Evolutionary conservation across 2,797 vertebrate genomes (phyloP), one percentile per base, ranked within the genome.

Genomic region (Hapalemur alaotrensis): DNA sequence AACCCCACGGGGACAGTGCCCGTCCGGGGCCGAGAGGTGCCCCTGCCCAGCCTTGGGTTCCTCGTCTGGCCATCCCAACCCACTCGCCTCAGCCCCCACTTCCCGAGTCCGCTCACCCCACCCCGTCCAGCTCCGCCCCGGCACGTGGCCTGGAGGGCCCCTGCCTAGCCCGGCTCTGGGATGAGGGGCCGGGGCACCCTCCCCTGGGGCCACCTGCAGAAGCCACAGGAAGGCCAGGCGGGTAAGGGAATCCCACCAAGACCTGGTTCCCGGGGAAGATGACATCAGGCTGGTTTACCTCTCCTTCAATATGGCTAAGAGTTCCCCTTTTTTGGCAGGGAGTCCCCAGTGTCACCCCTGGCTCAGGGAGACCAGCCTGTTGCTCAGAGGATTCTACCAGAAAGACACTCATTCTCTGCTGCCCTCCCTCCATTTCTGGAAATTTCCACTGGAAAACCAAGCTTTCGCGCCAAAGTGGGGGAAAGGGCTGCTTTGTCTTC

Each of bases 21-120:
- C 20, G 7, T 38, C 54, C 2, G 2, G 12, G 23, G 30, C 76
- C 0, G 3, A 15, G 22, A 2, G 1, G 11, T 48, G 10, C 12
- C 43, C 15, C 32, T 17, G 12, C 61, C 63, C 12, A 1, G 52
- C 48, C 35, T 23, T 15, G 0, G 23, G 23, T 15, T 8, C 61
- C 32, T 3, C 10, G 41, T 63, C 35, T 12, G 2, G 14, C 30
- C 30, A 5, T 32, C n/a, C 59, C 20, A 1, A 7, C 0, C 25
- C 1, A 38, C 43, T 43, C n/a, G 3, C n/a, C 7, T 22, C 4
- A 4, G 30, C 14, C 14, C 54, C 20, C 28, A 15, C 75, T 23
- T 7, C n/a, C 8, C 28, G 59, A 32, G 18, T 75, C 70, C 20
- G 13, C 57, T 61, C 30, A 3, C 69, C 25, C 30, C 63, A 43